Conservation (phyloP, 2,888 invertebrate genomes). For the Spatulosminthurus flaviceps region DNA sequence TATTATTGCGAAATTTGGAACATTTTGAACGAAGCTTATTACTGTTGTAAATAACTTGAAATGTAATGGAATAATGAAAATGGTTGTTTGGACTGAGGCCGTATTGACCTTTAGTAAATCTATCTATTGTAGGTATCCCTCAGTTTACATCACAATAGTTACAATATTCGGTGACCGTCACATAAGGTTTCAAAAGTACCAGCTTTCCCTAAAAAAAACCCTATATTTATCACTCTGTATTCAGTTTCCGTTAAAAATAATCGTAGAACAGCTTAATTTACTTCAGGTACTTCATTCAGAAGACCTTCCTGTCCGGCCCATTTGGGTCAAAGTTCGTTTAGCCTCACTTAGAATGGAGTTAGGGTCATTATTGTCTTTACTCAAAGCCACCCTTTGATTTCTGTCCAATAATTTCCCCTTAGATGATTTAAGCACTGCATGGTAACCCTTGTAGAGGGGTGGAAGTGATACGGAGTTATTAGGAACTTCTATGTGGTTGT, state of each 20-base stretch:
- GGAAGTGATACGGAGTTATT: conserved; percentile 47
- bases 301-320: conserved; percentile 36
- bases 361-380: conserved; percentile 60
- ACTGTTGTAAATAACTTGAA: no score
- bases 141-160: no score
- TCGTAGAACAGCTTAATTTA: no score
- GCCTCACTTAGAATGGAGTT: conserved; percentile 62
- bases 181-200: no score
- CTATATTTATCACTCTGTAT: no score
- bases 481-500: not conserved
- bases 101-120: no score
- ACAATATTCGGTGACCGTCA: no score
- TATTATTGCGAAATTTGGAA: conserved; percentile 11
- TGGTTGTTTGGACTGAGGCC: no score
- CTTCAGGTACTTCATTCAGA: conserved; percentile 5
- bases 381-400: conserved; percentile 50
- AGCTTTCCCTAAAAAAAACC: no score
- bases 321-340: conserved; percentile 56
- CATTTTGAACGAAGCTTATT: not conserved
- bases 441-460: conserved; percentile 50
- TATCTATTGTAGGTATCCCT: no score
- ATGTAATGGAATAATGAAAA: no score
- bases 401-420: conserved; percentile 50
- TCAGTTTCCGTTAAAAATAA: no score
- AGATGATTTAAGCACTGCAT: conserved; percentile 37